phyloP scores from a whole-genome alignment of 2,888 invertebrate genomes.

The Erebia ligea region DNA sequence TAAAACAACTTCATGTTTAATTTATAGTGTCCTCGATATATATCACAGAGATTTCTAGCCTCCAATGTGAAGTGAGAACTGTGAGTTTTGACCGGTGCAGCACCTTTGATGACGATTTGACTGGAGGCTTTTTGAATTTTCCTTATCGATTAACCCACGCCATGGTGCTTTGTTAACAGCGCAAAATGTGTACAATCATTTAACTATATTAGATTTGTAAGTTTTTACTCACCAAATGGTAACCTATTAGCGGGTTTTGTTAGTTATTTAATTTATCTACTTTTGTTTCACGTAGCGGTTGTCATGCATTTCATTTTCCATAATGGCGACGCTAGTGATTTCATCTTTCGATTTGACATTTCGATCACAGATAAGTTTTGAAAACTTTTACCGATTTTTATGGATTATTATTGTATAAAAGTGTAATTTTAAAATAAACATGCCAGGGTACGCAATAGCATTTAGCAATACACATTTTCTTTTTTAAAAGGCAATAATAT shows the following conservation, averaged over 20 bases:
- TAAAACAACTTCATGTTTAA: slow-evolving; percentile 48
- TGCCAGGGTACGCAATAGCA: too few relatives aligned
- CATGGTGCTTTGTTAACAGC: slow-evolving; percentile 13
- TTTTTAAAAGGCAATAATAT: neutral
- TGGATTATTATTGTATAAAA: slow-evolving; percentile 38
- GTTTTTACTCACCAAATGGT: slow-evolving; percentile 67
- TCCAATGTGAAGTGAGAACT: slow-evolving; percentile 43
- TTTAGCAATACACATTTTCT: too few relatives aligned
- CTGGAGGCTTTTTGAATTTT: slow-evolving; percentile 44
- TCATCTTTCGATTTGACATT: slow-evolving; percentile 38
- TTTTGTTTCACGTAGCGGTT: slow-evolving; percentile 69
- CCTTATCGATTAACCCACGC: slow-evolving; percentile 40
- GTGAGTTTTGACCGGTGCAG: slow-evolving; percentile 58
- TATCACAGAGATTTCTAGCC: slow-evolving; percentile 32
- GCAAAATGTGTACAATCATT: slow-evolving; percentile 16
- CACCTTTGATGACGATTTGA: slow-evolving; percentile 52
- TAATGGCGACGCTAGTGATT: slow-evolving; percentile 70
- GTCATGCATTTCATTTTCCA: slow-evolving; percentile 77
- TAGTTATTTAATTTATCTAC: slow-evolving; percentile 73
- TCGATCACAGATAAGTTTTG: slow-evolving; percentile 27
- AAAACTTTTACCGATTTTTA: slow-evolving; percentile 10
- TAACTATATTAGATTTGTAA: slow-evolving; percentile 33
- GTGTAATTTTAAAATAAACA: neutral
- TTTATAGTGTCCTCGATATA: slow-evolving; percentile 46
- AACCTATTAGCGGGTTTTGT: slow-evolving; percentile 60